Evolutionary conservation across 2,888 invertebrate species (phyloP).

Genomic region (Eristalis intricaria): DNA sequence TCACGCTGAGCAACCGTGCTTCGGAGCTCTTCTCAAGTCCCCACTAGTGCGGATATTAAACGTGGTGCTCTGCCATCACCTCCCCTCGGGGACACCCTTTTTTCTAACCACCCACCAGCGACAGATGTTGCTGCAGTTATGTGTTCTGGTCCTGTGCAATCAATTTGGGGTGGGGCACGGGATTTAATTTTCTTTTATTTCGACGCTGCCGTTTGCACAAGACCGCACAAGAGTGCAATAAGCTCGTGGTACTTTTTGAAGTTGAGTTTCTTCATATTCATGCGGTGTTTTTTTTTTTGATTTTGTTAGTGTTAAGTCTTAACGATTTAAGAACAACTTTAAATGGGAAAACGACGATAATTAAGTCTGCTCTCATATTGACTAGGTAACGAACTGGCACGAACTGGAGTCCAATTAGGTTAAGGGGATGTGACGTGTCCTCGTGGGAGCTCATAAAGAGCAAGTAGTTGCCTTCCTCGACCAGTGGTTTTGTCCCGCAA

Average conservation of each 20-base stretch:
- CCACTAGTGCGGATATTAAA: conserved; percentile 55
- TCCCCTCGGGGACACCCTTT: not conserved
- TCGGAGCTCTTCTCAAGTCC: conserved; percentile 7
- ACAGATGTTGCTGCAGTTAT: conserved; percentile 41
- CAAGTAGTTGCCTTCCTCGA: not conserved
- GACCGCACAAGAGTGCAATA: conserved; percentile 45
- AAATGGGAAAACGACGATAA: not conserved
- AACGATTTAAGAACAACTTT: not conserved
- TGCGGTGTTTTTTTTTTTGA: not conserved
- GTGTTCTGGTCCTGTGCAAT: conserved; percentile 30
- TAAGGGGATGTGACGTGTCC: not conserved
- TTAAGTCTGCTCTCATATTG: not conserved
- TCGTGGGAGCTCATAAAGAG: not conserved
- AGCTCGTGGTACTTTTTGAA: not conserved
- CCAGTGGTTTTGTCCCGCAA: not conserved
- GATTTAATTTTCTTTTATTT: conserved; percentile 52
- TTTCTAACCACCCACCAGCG: not conserved
- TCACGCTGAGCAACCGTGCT: conserved; percentile 13
- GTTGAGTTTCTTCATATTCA: not conserved
- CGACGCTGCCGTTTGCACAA: conserved; percentile 32
- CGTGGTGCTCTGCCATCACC: conserved; percentile 4
- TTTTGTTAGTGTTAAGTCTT: not conserved
- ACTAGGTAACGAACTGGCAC: not conserved
- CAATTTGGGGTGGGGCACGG: conserved; percentile 65
- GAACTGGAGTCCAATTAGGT: not conserved